Conservation (phyloP, 2,113 vertebrate species). For the Pipra filicauda region DNA sequence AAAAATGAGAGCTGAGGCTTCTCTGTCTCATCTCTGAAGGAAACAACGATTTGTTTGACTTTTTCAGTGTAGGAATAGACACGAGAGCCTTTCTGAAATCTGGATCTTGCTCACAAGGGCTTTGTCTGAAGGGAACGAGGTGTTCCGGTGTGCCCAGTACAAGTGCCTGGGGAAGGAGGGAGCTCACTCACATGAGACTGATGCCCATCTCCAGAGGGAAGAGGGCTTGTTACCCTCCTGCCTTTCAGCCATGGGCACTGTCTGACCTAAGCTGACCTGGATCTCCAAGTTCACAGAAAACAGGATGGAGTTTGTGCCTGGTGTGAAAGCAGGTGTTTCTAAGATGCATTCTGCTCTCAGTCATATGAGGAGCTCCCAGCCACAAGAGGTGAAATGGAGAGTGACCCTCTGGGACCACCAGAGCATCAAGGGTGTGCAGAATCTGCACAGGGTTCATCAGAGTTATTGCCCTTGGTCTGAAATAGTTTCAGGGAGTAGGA, state of each 20-base stretch:
- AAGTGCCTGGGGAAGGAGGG: not conserved
- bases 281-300: not conserved
- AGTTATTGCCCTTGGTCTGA: not conserved
- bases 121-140: not conserved
- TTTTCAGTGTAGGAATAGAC: not conserved
- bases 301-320: not conserved
- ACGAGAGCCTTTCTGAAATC: not conserved
- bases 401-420: not conserved
- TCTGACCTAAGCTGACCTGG: not conserved
- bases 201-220: not conserved
- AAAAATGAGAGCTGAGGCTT: not conserved
- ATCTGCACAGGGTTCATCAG: not conserved
- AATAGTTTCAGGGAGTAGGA: not conserved
- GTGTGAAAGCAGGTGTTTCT: not conserved
- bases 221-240: not conserved
- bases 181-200: rapidly evolving
- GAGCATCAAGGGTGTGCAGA: not conserved
- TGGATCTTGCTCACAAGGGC: not conserved
- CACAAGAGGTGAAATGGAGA: not conserved
- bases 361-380: not conserved
- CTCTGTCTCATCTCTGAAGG: not conserved
- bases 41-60: rapidly evolving
- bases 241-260: not conserved
- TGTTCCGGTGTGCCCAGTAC: not conserved
- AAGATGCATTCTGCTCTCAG: not conserved